Evolutionary conservation across 2,797 vertebrate species (phyloP).

Genomic region (Coccyzus lansbergi): DNA sequence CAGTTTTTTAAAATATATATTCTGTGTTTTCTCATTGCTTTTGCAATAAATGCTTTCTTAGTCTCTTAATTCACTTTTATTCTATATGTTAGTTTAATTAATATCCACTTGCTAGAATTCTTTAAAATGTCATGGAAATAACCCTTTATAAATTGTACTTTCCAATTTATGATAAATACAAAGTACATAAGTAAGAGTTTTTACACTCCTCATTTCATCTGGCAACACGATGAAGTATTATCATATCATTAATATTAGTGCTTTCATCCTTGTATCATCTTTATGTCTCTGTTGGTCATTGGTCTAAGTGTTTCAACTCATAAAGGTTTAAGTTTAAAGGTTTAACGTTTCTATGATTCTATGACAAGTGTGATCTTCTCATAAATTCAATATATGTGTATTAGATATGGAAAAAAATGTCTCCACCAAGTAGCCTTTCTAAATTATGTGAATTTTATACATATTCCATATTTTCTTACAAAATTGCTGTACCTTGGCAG

Average conservation of each 20-base stretch:
- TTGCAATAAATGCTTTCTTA: neutral
- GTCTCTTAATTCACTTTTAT: neutral
- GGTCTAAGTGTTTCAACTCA: neutral
- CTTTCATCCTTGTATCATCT: neutral
- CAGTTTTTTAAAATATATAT: neutral
- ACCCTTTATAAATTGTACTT: neutral
- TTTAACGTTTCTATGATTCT: no score
- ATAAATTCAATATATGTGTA: neutral
- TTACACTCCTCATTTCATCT: neutral
- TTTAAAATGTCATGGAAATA: neutral
- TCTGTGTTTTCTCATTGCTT: neutral
- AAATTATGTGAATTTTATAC: neutral
- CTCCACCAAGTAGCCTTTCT: neutral
- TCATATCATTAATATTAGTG: neutral
- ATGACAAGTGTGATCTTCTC: neutral
- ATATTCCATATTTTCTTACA: neutral
- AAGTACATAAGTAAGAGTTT: neutral
- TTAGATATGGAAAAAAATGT: neutral
- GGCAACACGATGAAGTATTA: neutral
- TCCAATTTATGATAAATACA: neutral
- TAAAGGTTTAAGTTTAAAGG: neutral
- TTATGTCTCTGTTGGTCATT: neutral
- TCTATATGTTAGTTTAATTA: neutral
- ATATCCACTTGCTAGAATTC: neutral
- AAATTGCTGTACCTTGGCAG: neutral